A percentile compares a stretch with the other conserved stretches of the same genome.
Conservation (phyloP, 2,113 vertebrate genomes). For the Eira barbara region DNA sequence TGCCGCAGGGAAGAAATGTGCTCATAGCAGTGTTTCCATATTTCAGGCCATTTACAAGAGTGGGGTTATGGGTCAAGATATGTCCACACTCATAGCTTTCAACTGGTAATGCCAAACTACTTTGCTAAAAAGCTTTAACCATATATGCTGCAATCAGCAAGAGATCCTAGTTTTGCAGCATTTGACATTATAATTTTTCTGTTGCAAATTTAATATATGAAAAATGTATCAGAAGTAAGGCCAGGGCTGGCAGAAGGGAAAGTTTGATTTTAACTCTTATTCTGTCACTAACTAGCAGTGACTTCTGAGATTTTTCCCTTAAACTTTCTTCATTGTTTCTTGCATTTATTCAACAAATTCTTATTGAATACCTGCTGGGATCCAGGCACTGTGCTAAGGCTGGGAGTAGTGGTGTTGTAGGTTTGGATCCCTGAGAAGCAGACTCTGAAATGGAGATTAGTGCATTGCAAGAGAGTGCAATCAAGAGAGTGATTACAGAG, state of each 20-base stretch:
- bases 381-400: not conserved
- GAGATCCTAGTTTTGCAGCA: not conserved
- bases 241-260: not conserved
- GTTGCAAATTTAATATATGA: conserved; percentile 1
- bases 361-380: not conserved
- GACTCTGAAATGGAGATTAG: not conserved
- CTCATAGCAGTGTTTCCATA: not conserved
- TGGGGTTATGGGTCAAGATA: not conserved
- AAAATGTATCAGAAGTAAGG: not conserved
- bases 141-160: not conserved
- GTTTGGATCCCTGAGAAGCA: not conserved
- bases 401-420: not conserved
- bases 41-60: not conserved
- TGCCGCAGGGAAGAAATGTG: conserved; percentile 19
- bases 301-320: not conserved
- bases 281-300: not conserved
- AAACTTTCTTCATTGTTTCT: not conserved
- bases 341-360: not conserved
- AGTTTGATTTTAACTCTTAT: not conserved
- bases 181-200: conserved; percentile 5
- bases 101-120: not conserved
- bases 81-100: not conserved
- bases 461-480: not conserved
- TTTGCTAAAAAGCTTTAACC: conserved; percentile 22
- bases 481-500: not conserved